These are phyloP conservation scores for Protobothrops mucrosquamatus DNA, from an alignment of 2,113 vertebrate species.

Conservation along the genomic window DNA sequence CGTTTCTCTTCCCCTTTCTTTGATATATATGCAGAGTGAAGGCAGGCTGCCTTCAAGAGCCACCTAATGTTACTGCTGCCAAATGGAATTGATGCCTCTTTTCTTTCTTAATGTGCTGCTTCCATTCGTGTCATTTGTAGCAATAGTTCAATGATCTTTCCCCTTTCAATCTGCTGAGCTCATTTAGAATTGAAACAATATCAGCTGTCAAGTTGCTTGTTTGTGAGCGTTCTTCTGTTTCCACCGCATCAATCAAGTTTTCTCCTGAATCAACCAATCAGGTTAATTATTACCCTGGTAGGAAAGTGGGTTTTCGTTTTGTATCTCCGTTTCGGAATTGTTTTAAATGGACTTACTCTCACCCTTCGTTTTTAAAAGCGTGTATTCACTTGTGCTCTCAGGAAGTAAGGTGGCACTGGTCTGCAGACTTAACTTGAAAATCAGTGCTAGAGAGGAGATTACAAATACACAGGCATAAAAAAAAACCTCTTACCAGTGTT, in stretches of 20 bases:
- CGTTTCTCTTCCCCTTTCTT: slow-evolving; percentile 31
- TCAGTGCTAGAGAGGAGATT: not conserved
- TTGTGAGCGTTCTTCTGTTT: slow-evolving; percentile 60
- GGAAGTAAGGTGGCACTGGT: slow-evolving; percentile 7
- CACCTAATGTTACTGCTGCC: slow-evolving; percentile 51
- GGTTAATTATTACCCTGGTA: slow-evolving; percentile 40
- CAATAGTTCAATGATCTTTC: slow-evolving; percentile 72
- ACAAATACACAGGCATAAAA: not conserved
- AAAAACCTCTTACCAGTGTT: not conserved
- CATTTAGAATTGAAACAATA: slow-evolving; percentile 68
- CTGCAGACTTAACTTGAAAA: not conserved
- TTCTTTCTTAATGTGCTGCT: slow-evolving; percentile 31
- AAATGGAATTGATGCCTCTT: slow-evolving; percentile 41
- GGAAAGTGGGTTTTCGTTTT: not conserved
- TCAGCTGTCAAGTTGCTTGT: slow-evolving; percentile 64
- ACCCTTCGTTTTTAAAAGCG: not conserved
- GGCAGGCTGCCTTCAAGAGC: slow-evolving; percentile 20
- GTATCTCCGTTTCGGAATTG: not conserved
- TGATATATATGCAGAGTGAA: slow-evolving; percentile 44
- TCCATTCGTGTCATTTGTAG: slow-evolving; percentile 64
- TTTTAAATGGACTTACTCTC: slow-evolving; percentile 34
- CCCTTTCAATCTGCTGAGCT: slow-evolving; percentile 64
- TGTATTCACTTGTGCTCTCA: not conserved
- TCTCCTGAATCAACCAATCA: not conserved
- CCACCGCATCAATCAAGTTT: slow-evolving; percentile 22